Base-by-base conservation (phyloP, 2,113 vertebrate species). In the Poicephalus gulielmi region DNA sequence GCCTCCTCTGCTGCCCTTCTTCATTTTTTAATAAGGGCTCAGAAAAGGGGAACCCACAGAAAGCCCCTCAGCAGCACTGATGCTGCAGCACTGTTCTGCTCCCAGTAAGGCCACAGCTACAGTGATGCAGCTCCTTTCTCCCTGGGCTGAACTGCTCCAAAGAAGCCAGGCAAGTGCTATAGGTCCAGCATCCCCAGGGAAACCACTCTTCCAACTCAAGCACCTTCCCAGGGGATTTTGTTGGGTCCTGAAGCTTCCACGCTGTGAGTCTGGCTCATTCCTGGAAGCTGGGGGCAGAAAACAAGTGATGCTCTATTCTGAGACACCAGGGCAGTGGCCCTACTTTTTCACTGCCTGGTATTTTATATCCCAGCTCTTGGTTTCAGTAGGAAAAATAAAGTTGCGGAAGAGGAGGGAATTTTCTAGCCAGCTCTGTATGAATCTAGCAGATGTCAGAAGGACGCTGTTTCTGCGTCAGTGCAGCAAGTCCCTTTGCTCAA, bases 31-130 rank as follows among this genome's bases (percentile, higher is more conserved):
- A 41, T 44, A 50, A 9, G 13, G 3, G 70, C 9, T 67, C 28
- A 30, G 74, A 39, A 35, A 31, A 37, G 78, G 33, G 27, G 23
- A 52, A 15, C 2, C 49, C 2, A n/a, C 70, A 37, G 18, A 35
- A 53, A 37, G 17, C 55, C 9, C 30, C 14, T 14, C 47, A 13
- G 88, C 53, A 67, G 84, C 0, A 2, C 35, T 1, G 0, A 52
- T 2, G 39, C 87, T 5, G 50, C 47, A 11, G 57, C 57, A n/a
- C 13, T 24, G 22, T 35, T 59, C 57, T 35, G 22, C 14, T 24
- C 22, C 57, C 43, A 30, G 87, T 1, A 0, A n/a, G 33, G 67
- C 30, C 84, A 7, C 55, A 19, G 90, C 53, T 50, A 3, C 30
- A 3, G 27, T 33, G 76, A 76, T 9, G 44, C 60, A 22, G 49